Conservation (phyloP, 2,888 invertebrate genomes). For the Eucriotettix oculatus region DNA sequence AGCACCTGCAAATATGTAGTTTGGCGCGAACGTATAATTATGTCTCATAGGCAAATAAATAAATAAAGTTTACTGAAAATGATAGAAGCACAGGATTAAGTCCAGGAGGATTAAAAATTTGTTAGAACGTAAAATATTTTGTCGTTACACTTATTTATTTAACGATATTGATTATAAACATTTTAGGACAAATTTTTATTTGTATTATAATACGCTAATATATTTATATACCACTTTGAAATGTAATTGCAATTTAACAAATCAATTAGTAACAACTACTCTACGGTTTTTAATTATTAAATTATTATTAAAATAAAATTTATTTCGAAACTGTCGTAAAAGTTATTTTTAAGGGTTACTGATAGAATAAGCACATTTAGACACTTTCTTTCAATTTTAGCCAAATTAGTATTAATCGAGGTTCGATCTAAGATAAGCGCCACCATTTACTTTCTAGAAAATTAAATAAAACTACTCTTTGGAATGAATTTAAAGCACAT, state of each 20-base stretch:
- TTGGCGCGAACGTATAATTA: too few species aligned
- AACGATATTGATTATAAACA: slow-evolving; percentile 8
- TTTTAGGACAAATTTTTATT: slow-evolving; percentile 6
- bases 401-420: background rate
- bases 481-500: background rate
- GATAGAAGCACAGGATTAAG: too few species aligned
- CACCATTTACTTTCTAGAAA: background rate
- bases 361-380: background rate
- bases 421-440: background rate
- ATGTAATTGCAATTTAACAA: background rate
- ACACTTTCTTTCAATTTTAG: background rate
- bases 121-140: background rate
- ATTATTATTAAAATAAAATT: background rate
- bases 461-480: background rate
- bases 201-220: slow-evolving; percentile 2
- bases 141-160: slow-evolving; percentile 5
- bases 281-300: background rate
- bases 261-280: background rate
- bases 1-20: background rate
- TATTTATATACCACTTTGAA: slow-evolving; percentile 4
- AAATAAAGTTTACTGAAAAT: too few species aligned
- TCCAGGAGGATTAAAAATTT: too few species aligned
- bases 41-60: too few species aligned
- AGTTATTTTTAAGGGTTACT: background rate
- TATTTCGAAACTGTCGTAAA: background rate